A percentile compares a stretch with the other conserved stretches of the same genome.
These are phyloP conservation scores for Uromys caudimaculatus DNA, from an alignment of 2,797 vertebrate species.

Conservation along the genomic window DNA sequence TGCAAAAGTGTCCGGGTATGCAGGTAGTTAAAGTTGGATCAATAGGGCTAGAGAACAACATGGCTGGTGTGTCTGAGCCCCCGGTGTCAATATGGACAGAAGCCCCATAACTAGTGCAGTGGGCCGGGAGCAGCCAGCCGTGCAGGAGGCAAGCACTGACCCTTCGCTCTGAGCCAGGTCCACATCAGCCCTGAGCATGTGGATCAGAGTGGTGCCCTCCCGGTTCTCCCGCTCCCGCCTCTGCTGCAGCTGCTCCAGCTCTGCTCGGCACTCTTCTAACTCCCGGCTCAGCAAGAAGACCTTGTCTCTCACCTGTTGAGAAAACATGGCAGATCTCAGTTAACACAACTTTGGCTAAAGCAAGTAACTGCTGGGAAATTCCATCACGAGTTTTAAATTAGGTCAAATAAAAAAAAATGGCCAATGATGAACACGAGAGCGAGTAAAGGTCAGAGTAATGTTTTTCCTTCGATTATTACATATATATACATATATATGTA, in stretches of 20 bases:
- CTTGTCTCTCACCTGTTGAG: conserved; percentile 90
- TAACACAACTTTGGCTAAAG: neutral
- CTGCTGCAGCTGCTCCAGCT: conserved; percentile 92
- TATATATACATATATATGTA: no score
- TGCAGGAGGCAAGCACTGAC: conserved; percentile 83
- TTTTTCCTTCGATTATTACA: neutral
- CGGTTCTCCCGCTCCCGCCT: conserved; percentile 91
- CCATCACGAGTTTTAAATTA: neutral
- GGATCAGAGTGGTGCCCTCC: conserved; percentile 92
- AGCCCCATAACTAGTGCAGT: no score
- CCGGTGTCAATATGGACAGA: no score
- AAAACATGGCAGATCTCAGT: neutral
- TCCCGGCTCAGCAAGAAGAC: conserved; percentile 89
- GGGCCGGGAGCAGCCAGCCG: neutral
- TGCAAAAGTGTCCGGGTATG: neutral
- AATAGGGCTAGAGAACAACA: rapidly evolving
- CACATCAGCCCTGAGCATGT: conserved; percentile 92
- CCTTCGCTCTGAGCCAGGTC: conserved; percentile 88
- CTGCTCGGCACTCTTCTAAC: conserved; percentile 88
- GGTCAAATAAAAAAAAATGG: neutral
- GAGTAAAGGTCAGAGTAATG: neutral
- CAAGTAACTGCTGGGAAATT: neutral
- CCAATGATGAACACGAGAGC: neutral
- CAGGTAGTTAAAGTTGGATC: neutral
- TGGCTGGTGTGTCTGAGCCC: neutral